phyloP scores from a whole-genome alignment of 2,888 invertebrate genomes.

The Euphydryas editha region DNA sequence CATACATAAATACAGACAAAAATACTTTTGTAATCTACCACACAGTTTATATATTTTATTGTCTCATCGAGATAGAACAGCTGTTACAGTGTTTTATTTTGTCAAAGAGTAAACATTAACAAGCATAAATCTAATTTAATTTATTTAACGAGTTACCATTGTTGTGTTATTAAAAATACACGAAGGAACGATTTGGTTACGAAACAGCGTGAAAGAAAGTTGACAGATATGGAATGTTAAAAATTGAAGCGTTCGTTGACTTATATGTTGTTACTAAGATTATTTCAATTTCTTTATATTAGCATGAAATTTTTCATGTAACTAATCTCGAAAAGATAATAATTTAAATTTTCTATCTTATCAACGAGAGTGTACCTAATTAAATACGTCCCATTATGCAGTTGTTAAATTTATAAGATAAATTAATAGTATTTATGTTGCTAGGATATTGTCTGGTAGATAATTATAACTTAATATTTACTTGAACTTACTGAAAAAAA shows the following conservation, averaged over 20 bases:
- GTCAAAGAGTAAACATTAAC: conserved; percentile 9
- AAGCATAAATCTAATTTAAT: neutral
- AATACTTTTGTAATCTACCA: conserved; percentile 31
- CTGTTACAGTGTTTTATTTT: conserved; percentile 10
- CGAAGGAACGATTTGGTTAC: neutral
- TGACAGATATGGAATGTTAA: neutral
- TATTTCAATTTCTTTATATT: too few species aligned
- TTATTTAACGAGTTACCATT: neutral
- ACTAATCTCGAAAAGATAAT: neutral
- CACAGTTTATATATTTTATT: conserved; percentile 46
- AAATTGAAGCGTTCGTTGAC: neutral
- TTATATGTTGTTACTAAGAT: neutral
- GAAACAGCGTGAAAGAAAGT: neutral
- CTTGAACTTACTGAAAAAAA: neutral
- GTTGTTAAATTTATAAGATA: neutral
- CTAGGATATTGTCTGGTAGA: neutral
- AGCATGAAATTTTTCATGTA: neutral
- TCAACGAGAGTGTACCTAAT: neutral
- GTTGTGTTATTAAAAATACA: neutral
- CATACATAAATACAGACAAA: conserved; percentile 48
- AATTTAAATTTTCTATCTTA: neutral
- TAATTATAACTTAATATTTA: conserved; percentile 1
- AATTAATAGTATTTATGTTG: neutral
- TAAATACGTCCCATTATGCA: neutral
- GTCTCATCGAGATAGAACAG: conserved; percentile 36